phyloP scores from a whole-genome alignment of 1,140 invertebrate species.

The Battus philenor region DNA sequence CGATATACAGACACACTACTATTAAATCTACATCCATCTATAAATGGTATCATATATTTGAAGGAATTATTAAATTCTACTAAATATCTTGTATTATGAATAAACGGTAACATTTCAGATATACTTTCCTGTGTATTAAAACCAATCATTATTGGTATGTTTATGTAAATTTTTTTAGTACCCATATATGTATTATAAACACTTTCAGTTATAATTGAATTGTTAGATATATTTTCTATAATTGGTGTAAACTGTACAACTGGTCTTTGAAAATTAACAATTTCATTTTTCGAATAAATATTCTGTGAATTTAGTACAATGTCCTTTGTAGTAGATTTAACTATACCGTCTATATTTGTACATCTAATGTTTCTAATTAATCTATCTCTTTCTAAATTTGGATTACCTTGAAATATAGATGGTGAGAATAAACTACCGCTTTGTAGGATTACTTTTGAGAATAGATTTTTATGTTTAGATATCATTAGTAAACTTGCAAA shows the following conservation, averaged over 20 bases:
- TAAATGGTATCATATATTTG: constrained; percentile 56
- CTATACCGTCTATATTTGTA: constrained; percentile 18
- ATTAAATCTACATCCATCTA: constrained; percentile 39
- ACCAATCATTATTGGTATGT: constrained; percentile 49
- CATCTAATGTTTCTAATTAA: constrained; percentile 31
- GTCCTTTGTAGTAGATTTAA: constrained; percentile 27
- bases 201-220: constrained; percentile 30
- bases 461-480: constrained; percentile 46
- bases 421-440: constrained; percentile 53
- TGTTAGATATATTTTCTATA: constrained; percentile 35
- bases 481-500: constrained; percentile 42
- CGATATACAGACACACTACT: constrained; percentile 31
- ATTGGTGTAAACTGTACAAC: constrained; percentile 51
- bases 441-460: constrained; percentile 58
- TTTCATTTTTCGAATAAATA: constrained; percentile 44
- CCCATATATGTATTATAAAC: constrained; percentile 26
- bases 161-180: constrained; percentile 18
- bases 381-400: constrained; percentile 30
- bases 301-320: constrained; percentile 36
- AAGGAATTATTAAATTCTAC: constrained; percentile 34
- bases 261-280: constrained; percentile 46
- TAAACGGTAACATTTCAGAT: constrained; percentile 56
- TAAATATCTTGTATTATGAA: constrained; percentile 43
- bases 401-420: constrained; percentile 40
- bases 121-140: constrained; percentile 59